Evolutionary conservation across 1,140 invertebrate species (phyloP), one percentile per base, ranked within the genome.

Genomic region (Chironomus tepperi): DNA sequence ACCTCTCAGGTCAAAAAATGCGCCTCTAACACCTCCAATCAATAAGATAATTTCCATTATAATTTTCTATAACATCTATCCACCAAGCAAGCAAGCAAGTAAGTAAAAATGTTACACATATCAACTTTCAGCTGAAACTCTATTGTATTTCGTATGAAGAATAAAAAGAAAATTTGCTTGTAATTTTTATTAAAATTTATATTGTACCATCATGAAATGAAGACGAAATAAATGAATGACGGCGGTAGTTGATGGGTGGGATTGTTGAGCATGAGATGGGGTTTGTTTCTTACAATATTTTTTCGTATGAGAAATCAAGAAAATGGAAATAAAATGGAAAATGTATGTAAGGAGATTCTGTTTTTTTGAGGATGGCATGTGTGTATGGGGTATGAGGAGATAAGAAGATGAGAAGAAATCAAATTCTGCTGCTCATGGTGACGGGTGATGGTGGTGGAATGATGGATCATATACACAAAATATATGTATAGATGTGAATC

Each of bases 111-210:
- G 47, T 57, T 57, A 57, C 47, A 57, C 47, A 57, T 57, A 57
- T 57, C 47, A 57, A 57, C 47, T 57, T n/a, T 34, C 12, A 57
- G 47, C 12, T 57, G 47, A 57, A 57, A 57, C 47, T 57, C 47
- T 57, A 57, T 57, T 57, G 47, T 57, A n/a, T 57, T 57, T 57
- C 47, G 47, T n/a, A 57, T 57, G 47, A n/a, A 57, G n/a, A n/a
- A n/a, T n/a, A 57, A 57, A n/a, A 57, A 34, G 5, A 2, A 2
- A 12, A 12, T 57, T 57, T 57, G 9, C 47, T 34, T 57, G 47
- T 57, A 57, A 57, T 57, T 57, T 57, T 57, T 57, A 57, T 57
- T 57, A 57, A 57, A 57, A 57, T 57, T 57, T 57, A 57, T 57
- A 57, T 57, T 57, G 47, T 57, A 57, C 12, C 47, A n/a, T 57